Percentiles rank a stretch among this genome's conserved stretches.
phyloP scores from a whole-genome alignment of 1,140 invertebrate genomes.

The Sycobia sp. region DNA sequence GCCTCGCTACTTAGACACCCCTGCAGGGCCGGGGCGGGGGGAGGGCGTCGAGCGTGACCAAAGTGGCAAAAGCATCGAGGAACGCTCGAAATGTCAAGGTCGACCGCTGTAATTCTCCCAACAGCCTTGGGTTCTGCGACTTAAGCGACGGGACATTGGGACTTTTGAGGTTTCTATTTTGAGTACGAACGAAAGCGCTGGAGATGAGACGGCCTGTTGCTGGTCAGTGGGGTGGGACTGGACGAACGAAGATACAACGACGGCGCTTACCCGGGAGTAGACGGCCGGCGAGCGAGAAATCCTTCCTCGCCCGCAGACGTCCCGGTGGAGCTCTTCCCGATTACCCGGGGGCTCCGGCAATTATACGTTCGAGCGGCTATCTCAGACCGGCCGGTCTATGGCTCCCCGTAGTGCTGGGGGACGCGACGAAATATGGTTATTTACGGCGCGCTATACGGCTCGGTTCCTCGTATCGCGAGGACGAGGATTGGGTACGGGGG shows the following conservation, averaged over 20 bases:
- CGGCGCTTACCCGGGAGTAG: too few species aligned
- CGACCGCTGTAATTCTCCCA: too few species aligned
- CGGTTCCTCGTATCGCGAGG: neutral
- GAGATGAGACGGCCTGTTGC: too few species aligned
- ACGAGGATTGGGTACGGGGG: too few species aligned
- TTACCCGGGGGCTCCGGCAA: slow-evolving; percentile 49
- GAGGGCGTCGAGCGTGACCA: slow-evolving; percentile 56
- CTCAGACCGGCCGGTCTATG: slow-evolving; percentile 39
- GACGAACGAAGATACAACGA: too few species aligned
- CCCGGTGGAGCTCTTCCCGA: slow-evolving; percentile 38
- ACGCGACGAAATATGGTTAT: slow-evolving; percentile 19
- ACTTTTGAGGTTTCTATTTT: too few species aligned
- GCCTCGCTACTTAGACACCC: slow-evolving; percentile 52
- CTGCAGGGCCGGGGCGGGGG: too few species aligned
- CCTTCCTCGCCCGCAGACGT: neutral
- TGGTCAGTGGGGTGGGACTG: too few species aligned
- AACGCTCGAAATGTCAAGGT: neutral
- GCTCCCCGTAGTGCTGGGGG: neutral
- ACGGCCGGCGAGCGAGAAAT: too few species aligned
- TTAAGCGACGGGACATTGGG: too few species aligned
- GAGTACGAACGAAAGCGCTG: too few species aligned
- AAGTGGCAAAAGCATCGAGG: slow-evolving; percentile 50
- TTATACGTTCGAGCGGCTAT: slow-evolving; percentile 61
- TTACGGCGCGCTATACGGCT: neutral
- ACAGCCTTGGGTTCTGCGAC: too few species aligned